A percentile compares a stretch with the other conserved stretches of the same genome.
Evolutionary conservation across 2,113 vertebrate species (phyloP).

Genomic region (Sialia sialis): DNA sequence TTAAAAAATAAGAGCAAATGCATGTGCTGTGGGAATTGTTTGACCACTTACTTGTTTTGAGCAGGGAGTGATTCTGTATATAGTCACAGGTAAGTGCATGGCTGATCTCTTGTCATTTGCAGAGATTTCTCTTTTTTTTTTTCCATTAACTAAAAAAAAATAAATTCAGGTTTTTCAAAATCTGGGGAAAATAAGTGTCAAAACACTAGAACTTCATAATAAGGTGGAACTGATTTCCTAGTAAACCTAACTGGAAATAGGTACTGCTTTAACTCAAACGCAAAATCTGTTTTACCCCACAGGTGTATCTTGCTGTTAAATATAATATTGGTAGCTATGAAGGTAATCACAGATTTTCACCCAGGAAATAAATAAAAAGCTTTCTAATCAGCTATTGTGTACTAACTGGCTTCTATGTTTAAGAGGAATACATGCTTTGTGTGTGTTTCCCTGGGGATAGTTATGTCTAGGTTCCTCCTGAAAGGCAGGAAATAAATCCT

Average conservation of each 20-base stretch:
- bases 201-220: neutral
- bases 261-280: neutral
- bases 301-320: neutral
- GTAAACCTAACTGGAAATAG: neutral
- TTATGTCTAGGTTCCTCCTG: neutral
- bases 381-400: neutral
- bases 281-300: neutral
- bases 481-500: constrained; percentile 40
- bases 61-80: neutral
- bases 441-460: neutral
- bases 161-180: neutral
- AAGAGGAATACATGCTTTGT: neutral
- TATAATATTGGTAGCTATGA: neutral
- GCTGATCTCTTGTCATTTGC: neutral
- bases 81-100: neutral
- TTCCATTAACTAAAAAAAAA: neutral
- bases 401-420: neutral
- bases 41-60: neutral
- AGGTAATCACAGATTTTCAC: neutral
- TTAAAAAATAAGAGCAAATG: neutral
- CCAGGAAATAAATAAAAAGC: neutral
- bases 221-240: neutral
- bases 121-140: neutral
- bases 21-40: neutral
- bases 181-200: neutral